These are phyloP conservation scores for Scolanthus callimorphus DNA, from an alignment of 92 coral and sea anemone genomes.

Conservation along the genomic window DNA sequence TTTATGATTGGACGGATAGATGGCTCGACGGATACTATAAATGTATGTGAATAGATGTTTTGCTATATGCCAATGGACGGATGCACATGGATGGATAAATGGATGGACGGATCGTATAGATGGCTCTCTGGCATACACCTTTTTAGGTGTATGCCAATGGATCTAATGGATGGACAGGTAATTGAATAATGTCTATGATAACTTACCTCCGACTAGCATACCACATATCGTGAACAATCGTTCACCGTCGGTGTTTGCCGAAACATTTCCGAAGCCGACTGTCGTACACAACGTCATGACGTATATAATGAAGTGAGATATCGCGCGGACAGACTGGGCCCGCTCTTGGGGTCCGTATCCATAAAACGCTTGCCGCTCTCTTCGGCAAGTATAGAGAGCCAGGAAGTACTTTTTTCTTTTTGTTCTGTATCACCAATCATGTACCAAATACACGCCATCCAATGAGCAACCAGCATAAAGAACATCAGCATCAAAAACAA, in stretches of 20 bases:
- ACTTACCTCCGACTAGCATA: conserved; percentile 96
- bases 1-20: no score
- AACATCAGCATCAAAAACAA: conserved; percentile 90
- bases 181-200: no score
- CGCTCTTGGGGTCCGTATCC: conserved; percentile 21
- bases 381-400: conserved; percentile 60
- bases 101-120: no score
- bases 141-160: no score
- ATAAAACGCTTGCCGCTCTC: conserved; percentile 29
- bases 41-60: no score
- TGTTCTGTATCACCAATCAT: conserved; percentile 69
- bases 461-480: conserved; percentile 97
- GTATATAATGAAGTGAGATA: conserved; percentile 75
- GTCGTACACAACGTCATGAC: conserved; percentile 85
- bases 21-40: no score
- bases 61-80: no score
- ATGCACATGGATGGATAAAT: no score
- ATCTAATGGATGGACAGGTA: no score
- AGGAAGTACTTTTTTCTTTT: conserved; percentile 34
- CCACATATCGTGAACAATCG: conserved; percentile 85
- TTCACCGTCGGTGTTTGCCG: conserved; percentile 87
- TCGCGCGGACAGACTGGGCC: conserved; percentile 52
- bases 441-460: conserved; percentile 98
- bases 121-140: no score
- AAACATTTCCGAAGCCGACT: conserved; percentile 89